Conservation (phyloP, 2,888 invertebrate species). For the Drosophila koepferae region DNA sequence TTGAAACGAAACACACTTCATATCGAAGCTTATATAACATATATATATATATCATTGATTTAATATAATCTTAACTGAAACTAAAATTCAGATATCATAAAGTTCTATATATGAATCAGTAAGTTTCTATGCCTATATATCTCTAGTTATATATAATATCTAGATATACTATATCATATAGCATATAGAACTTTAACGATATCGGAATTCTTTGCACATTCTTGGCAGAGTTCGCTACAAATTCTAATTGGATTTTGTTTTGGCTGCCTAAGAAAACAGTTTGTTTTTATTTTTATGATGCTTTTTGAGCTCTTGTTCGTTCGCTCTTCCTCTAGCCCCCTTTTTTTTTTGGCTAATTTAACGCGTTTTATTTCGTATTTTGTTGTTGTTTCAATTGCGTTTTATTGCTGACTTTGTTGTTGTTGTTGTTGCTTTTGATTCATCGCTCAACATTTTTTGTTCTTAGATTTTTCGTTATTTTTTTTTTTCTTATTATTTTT, state of each 20-base stretch:
- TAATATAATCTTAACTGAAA: no score
- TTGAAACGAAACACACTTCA: no score
- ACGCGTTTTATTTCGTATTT: constrained; percentile 20
- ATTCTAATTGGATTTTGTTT: background rate
- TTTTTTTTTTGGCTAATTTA: constrained; percentile 9
- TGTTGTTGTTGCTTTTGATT: constrained; percentile 42
- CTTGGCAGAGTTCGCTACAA: background rate
- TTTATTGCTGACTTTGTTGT: constrained; percentile 11
- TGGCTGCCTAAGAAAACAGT: constrained; percentile 4
- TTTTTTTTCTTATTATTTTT: constrained; percentile 11
- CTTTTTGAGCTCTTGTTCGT: background rate
- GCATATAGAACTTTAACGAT: background rate
- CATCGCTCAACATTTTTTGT: constrained; percentile 39
- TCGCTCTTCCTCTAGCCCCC: background rate
- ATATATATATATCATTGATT: no score
- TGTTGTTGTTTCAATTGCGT: constrained; percentile 33
- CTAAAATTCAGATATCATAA: no score
- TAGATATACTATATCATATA: background rate
- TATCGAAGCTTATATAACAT: no score
- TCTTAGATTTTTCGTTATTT: constrained; percentile 8
- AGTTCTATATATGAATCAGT: no score
- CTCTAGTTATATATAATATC: no score
- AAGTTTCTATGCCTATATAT: no score
- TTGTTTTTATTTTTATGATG: background rate
- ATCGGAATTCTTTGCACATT: no score